A percentile compares a stretch with the other conserved stretches of the same genome.
These are phyloP conservation scores for Drosophila repletoides DNA, from an alignment of 1,140 invertebrate species.

Conservation along the genomic window DNA sequence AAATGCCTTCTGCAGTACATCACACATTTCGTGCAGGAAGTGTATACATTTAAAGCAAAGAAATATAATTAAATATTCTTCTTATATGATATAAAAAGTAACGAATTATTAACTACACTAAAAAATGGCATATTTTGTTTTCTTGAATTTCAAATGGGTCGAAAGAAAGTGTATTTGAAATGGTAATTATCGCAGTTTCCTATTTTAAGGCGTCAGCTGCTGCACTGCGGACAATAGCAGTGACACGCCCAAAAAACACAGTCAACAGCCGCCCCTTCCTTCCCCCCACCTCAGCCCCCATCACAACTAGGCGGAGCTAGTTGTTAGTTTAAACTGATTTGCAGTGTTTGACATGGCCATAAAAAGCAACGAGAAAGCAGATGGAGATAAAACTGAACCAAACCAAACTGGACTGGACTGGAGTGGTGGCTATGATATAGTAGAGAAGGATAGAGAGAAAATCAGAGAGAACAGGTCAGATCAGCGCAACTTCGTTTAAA, in stretches of 20 bases:
- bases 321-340: slow-evolving; percentile 81
- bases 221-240: slow-evolving; percentile 27
- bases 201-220: slow-evolving; percentile 31
- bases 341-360: slow-evolving; percentile 79
- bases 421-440: neutral
- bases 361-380: slow-evolving; percentile 65
- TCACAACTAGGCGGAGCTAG: slow-evolving; percentile 13
- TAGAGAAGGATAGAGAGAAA: slow-evolving; percentile 10
- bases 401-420: neutral
- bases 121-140: too few relatives aligned
- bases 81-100: too few relatives aligned
- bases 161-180: too few relatives aligned
- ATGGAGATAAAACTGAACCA: slow-evolving; percentile 22
- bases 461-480: slow-evolving; percentile 28
- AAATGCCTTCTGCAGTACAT: too few relatives aligned
- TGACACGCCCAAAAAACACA: slow-evolving; percentile 19
- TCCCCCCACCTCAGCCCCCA: neutral
- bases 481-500: slow-evolving; percentile 32
- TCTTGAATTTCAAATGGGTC: too few relatives aligned
- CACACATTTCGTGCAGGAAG: too few relatives aligned
- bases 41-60: too few relatives aligned
- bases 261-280: neutral
- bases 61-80: too few relatives aligned
- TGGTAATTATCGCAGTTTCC: too few relatives aligned
- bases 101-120: too few relatives aligned